These are phyloP conservation scores for Melanotaenia nigrans DNA, from an alignment of 2,797 vertebrate species.

Conservation along the genomic window DNA sequence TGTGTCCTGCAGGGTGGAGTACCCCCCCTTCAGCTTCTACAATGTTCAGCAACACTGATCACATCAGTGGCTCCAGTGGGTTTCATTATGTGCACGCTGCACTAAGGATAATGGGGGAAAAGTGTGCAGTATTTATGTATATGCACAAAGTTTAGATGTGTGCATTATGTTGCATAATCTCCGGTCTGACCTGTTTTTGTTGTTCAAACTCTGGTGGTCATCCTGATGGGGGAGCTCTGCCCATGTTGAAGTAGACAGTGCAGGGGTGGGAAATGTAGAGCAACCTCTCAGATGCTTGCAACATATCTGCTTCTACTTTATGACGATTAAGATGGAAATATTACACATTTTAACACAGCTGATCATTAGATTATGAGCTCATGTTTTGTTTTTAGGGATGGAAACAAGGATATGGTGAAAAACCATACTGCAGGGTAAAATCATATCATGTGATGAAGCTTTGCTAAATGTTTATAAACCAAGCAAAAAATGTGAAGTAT, in stretches of 20 bases:
- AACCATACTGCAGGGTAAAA: no score
- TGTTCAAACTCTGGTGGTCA: constrained; percentile 28
- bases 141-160: neutral
- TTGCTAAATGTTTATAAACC: no score
- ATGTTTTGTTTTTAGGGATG: no score
- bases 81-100: constrained; percentile 14
- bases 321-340: neutral
- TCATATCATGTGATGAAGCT: no score
- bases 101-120: constrained; percentile 15
- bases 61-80: no score
- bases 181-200: constrained; percentile 13
- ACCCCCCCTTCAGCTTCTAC: neutral
- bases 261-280: neutral
- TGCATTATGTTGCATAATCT: constrained; percentile 15
- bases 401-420: no score
- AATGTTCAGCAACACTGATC: neutral
- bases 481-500: no score
- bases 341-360: neutral
- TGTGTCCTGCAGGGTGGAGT: constrained; percentile 15
- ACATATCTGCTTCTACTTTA: neutral
- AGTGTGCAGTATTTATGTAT: constrained; percentile 8
- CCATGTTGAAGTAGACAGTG: constrained; percentile 40
- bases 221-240: constrained; percentile 69
- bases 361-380: neutral
- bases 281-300: constrained; percentile 1